phyloP scores from a whole-genome alignment of 2,797 vertebrate genomes.

The Podarcis siculus region DNA sequence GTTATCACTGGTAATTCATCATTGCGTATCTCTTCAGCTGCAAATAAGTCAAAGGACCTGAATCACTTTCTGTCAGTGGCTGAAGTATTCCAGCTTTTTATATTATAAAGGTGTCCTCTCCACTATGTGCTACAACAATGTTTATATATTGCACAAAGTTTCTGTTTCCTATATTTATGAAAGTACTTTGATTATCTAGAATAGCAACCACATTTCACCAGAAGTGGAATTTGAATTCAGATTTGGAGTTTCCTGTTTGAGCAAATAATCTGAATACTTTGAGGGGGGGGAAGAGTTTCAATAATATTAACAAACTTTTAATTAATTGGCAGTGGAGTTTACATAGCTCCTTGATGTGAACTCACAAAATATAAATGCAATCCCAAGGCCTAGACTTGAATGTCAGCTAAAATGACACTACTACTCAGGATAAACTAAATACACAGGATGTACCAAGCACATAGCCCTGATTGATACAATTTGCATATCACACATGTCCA shows the following conservation, averaged over 20 bases:
- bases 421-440: neutral
- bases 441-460: neutral
- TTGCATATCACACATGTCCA: no score
- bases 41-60: constrained; percentile 31
- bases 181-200: neutral
- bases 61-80: constrained; percentile 47
- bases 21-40: constrained; percentile 53
- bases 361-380: neutral
- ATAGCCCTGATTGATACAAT: no score
- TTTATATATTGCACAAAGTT: neutral
- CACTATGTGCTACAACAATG: neutral
- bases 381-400: neutral
- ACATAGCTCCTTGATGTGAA: neutral
- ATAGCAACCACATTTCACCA: neutral
- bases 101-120: neutral
- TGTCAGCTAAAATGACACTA: neutral
- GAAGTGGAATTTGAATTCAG: neutral
- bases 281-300: neutral
- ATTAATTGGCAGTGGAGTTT: neutral
- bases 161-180: neutral
- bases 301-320: neutral
- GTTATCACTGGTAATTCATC: constrained; percentile 64
- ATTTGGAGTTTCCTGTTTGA: neutral
- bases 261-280: neutral
- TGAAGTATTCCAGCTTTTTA: neutral